phyloP scores from a whole-genome alignment of 2,113 vertebrate genomes.

The Ivindomyrus marchei region DNA sequence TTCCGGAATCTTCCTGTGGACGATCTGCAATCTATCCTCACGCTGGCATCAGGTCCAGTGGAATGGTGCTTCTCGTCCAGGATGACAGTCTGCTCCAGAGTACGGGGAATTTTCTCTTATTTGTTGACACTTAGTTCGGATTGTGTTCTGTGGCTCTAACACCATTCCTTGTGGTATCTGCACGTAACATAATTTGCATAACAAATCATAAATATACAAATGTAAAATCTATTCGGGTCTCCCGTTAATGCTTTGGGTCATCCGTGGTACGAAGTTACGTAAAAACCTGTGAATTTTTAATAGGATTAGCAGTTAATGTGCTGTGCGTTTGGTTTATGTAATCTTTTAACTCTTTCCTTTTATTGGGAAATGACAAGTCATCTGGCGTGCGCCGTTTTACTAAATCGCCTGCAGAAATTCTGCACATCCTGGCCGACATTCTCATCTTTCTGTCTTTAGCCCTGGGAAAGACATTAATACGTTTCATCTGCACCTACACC shows the following conservation, averaged over 20 bases:
- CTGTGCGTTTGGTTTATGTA: neutral
- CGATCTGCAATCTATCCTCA: neutral
- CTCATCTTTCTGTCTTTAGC: neutral
- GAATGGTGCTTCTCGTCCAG: neutral
- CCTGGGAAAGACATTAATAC: neutral
- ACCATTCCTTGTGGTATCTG: neutral
- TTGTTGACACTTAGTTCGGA: neutral
- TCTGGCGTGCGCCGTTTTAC: neutral
- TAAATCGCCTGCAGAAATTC: neutral
- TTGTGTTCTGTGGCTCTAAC: neutral
- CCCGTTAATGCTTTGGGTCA: neutral
- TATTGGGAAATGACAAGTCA: neutral
- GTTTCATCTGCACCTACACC: neutral
- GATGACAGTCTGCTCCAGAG: neutral
- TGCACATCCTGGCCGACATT: neutral
- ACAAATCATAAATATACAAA: neutral
- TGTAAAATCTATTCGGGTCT: neutral
- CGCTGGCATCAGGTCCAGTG: neutral
- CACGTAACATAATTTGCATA: neutral
- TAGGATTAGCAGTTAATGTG: neutral
- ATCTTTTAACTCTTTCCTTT: neutral
- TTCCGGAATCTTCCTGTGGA: neutral
- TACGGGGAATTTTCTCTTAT: neutral
- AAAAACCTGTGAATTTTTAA: conserved; percentile 8
- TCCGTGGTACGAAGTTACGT: neutral